A percentile compares a stretch with the other conserved stretches of the same genome.
Conservation (phyloP, 92 coral and sea anemone genomes). For the Chrysogorgia sp. region DNA sequence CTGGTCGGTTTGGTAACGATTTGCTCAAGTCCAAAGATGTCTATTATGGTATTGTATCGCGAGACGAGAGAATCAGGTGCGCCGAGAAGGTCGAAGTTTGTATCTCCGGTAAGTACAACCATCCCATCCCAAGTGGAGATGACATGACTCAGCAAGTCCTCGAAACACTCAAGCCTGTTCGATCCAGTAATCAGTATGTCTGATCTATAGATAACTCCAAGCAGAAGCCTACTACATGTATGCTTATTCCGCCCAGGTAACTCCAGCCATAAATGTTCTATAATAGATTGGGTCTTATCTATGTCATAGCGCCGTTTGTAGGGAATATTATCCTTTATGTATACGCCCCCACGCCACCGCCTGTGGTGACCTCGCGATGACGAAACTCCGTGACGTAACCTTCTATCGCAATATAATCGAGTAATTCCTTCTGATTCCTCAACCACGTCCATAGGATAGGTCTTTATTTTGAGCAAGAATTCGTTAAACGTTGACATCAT, state of each 20-base stretch:
- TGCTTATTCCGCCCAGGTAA: not conserved
- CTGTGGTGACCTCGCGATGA: too few relatives aligned
- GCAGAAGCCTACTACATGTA: not conserved
- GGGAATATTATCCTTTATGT: too few relatives aligned
- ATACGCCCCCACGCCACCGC: too few relatives aligned
- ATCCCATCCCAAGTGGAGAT: not conserved
- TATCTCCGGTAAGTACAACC: not conserved
- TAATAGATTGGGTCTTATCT: not conserved
- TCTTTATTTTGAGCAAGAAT: too few relatives aligned
- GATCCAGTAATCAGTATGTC: not conserved
- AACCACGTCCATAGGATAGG: too few relatives aligned
- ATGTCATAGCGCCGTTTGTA: not conserved
- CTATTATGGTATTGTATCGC: not conserved
- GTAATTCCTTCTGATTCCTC: too few relatives aligned
- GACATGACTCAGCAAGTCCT: not conserved
- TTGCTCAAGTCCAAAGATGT: not conserved
- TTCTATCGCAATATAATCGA: too few relatives aligned
- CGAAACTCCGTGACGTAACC: too few relatives aligned
- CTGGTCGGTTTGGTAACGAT: slow-evolving; percentile 23
- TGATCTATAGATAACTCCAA: not conserved
- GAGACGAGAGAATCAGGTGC: not conserved
- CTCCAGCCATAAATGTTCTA: not conserved
- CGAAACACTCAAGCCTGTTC: not conserved
- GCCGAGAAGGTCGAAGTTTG: not conserved
- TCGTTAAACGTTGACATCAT: too few relatives aligned